Evolutionary conservation across 2,888 invertebrate genomes (phyloP).

Genomic region (Eutolmus rufibarbis): DNA sequence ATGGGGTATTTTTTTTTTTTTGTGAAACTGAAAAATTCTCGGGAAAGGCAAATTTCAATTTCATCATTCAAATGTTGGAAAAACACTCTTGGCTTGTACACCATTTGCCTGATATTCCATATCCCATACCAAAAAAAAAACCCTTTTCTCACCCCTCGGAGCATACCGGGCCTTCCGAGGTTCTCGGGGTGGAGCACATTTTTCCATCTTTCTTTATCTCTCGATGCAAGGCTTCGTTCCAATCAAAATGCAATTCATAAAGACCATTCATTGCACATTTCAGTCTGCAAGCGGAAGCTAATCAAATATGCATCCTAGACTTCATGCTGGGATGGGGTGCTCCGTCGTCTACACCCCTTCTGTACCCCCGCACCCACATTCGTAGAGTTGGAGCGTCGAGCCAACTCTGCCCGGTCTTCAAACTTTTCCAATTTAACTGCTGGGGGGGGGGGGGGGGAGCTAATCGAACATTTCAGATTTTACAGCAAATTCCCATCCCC

Average conservation of each 20-base stretch:
- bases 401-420: background rate
- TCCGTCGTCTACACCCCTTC: background rate
- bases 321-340: background rate
- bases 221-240: background rate
- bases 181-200: background rate
- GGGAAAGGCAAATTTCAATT: conserved; percentile 14
- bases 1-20: background rate
- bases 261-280: conserved; percentile 31
- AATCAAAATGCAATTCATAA: conserved; percentile 29
- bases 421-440: conserved; percentile 23
- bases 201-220: background rate
- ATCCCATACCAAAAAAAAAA: no score
- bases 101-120: background rate
- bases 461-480: conserved; percentile 31
- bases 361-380: background rate
- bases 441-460: background rate
- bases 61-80: conserved; percentile 3
- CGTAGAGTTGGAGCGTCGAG: background rate
- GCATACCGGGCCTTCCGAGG: background rate
- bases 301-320: conserved; percentile 37
- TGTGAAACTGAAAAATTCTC: background rate
- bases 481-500: background rate
- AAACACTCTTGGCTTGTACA: background rate
- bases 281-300: conserved; percentile 14
- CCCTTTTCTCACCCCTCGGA: background rate